Conservation (phyloP, 2,113 vertebrate genomes). For the Coptodon bakossiorum region DNA sequence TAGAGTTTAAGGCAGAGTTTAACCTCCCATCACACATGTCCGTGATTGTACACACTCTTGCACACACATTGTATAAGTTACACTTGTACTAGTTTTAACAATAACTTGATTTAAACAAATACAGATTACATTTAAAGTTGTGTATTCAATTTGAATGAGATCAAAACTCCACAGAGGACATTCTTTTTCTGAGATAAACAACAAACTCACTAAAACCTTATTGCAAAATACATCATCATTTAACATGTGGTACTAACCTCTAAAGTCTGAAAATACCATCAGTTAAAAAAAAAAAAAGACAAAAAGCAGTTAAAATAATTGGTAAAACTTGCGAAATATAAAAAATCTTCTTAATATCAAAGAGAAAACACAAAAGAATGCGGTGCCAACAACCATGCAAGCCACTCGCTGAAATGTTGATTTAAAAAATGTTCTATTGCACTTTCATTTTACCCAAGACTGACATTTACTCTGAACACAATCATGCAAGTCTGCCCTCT, state of each 20-base stretch:
- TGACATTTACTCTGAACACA: slow-evolving; percentile 65
- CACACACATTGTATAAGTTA: not conserved
- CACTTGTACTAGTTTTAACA: not conserved
- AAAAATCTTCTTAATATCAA: not conserved
- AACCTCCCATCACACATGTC: slow-evolving; percentile 26
- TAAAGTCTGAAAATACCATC: not conserved
- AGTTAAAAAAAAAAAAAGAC: not conserved
- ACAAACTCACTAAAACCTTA: not conserved
- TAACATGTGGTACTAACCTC: not conserved
- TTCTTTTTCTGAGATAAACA: not conserved
- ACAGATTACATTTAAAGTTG: not conserved
- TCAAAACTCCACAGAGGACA: not conserved
- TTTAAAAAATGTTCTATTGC: not conserved
- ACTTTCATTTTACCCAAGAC: slow-evolving; percentile 38
- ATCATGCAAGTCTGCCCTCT: slow-evolving; percentile 21
- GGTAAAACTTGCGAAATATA: not conserved
- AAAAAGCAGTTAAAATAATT: not conserved
- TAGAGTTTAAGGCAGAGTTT: slow-evolving; percentile 70
- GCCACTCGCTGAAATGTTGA: not conserved
- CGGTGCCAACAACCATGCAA: not conserved
- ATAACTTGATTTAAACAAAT: not conserved
- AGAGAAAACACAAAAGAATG: not conserved
- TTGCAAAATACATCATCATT: not conserved
- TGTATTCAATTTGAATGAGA: not conserved
- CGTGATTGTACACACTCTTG: not conserved